phyloP scores from a whole-genome alignment of 2,113 vertebrate species.

The Tamias sibiricus region DNA sequence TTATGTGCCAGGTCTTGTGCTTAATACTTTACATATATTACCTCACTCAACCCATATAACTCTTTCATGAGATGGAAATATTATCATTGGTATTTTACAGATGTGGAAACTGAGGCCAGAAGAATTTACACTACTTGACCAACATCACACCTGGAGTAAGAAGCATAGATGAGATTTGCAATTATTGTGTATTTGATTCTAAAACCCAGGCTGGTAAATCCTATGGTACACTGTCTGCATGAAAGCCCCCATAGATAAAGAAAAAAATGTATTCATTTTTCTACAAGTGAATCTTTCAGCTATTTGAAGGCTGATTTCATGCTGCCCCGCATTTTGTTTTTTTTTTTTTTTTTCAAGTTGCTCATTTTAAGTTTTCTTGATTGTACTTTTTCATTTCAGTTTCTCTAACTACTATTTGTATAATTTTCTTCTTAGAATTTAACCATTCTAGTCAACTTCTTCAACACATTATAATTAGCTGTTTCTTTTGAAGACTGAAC shows the following conservation, averaged over 20 bases:
- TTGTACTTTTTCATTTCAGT: constrained; percentile 42
- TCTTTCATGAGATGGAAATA: background rate
- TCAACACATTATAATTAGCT: background rate
- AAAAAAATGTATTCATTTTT: background rate
- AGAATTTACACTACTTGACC: background rate
- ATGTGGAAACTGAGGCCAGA: background rate
- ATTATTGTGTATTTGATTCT: background rate
- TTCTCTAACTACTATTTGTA: constrained; percentile 15
- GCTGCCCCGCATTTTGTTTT: background rate
- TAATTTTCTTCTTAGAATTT: constrained; percentile 44
- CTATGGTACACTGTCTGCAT: background rate
- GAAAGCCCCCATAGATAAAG: background rate
- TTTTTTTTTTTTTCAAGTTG: too few species aligned
- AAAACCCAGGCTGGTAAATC: background rate
- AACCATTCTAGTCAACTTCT: constrained; percentile 3
- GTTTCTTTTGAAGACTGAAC: constrained; percentile 30
- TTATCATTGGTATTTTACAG: background rate
- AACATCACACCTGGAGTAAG: background rate
- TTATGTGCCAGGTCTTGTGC: background rate
- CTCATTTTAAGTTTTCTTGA: constrained; percentile 35
- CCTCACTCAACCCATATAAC: background rate
- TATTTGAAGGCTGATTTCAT: background rate
- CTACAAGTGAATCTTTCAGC: background rate
- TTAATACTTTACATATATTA: background rate
- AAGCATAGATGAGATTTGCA: background rate